Percentiles rank a stretch among this genome's conserved stretches.
These are phyloP conservation scores for Mystacornis crossleyi DNA, from an alignment of 2,113 vertebrate species.

Conservation along the genomic window DNA sequence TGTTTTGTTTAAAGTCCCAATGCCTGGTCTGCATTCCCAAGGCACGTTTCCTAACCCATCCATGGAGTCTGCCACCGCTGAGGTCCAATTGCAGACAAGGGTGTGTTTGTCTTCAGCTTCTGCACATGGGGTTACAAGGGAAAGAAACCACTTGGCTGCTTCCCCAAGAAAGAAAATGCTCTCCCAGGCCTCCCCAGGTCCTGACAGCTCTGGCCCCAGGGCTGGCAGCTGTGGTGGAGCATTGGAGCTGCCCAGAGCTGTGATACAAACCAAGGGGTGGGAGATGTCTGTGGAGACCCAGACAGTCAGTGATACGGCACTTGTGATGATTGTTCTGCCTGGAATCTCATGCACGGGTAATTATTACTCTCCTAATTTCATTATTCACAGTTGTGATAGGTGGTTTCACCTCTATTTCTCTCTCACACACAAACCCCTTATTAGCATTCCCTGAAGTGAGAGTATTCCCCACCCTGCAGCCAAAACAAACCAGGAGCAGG, in stretches of 20 bases:
- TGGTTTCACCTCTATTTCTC: conserved; percentile 35
- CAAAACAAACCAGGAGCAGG: background rate
- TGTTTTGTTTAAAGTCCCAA: background rate
- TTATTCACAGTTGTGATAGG: conserved; percentile 54
- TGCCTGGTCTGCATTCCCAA: background rate
- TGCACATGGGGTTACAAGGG: rapidly evolving
- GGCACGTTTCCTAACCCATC: background rate
- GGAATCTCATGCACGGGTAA: conserved; percentile 36
- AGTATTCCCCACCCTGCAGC: background rate
- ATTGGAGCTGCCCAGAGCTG: rapidly evolving
- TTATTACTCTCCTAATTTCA: conserved; percentile 40
- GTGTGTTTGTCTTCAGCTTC: background rate
- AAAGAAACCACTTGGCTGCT: background rate
- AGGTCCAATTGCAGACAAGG: background rate
- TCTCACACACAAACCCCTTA: background rate
- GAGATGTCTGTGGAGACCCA: background rate
- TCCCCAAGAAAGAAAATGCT: background rate
- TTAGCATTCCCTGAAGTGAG: background rate
- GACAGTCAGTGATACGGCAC: background rate
- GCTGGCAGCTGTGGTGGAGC: rapidly evolving
- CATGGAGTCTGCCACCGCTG: background rate
- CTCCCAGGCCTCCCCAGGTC: background rate
- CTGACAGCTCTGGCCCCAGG: background rate
- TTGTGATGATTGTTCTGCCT: conserved; percentile 22
- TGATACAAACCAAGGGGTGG: background rate